A percentile compares a stretch with the other conserved stretches of the same genome.
phyloP scores from a whole-genome alignment of 2,113 vertebrate species.

The Hiodon tergisus region DNA sequence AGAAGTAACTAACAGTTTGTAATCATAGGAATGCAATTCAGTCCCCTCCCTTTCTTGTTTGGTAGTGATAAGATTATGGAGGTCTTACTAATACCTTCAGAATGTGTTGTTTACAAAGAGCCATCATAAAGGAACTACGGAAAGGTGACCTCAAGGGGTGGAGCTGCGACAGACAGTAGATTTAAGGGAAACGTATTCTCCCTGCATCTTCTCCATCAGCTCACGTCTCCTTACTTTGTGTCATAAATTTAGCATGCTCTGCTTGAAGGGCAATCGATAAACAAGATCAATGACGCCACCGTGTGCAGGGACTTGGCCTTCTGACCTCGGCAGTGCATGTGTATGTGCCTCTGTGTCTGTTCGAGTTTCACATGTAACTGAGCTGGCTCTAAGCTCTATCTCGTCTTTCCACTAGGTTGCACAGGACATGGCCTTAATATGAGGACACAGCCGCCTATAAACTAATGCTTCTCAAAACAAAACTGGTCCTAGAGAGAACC shows the following conservation, averaged over 20 bases:
- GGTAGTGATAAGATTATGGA: too few relatives aligned
- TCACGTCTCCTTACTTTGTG: not conserved
- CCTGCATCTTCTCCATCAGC: not conserved
- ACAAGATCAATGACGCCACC: slow-evolving; percentile 27
- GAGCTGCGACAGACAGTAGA: slow-evolving; percentile 7
- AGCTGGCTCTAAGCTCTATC: not conserved
- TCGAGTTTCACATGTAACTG: not conserved
- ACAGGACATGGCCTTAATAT: too few relatives aligned
- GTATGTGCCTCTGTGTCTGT: not conserved
- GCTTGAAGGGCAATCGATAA: slow-evolving; percentile 20
- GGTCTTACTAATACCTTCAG: not conserved
- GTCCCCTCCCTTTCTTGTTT: too few relatives aligned
- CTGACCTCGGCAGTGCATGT: slow-evolving; percentile 14
- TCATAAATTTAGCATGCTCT: slow-evolving; percentile 21
- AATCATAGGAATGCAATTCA: too few relatives aligned
- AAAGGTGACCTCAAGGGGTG: not conserved
- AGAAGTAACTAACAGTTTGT: not conserved
- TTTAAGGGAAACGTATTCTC: slow-evolving; percentile 4
- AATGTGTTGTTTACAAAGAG: not conserved
- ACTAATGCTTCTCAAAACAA: too few relatives aligned
- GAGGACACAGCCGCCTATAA: too few relatives aligned
- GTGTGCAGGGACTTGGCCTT: slow-evolving; percentile 23
- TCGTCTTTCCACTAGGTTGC: too few relatives aligned
- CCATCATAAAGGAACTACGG: not conserved
- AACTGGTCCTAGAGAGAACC: not conserved